Percentiles rank a stretch among this genome's conserved stretches.
Evolutionary conservation across 2,888 invertebrate genomes (phyloP).

Genomic region (Sicus ferrugineus): DNA sequence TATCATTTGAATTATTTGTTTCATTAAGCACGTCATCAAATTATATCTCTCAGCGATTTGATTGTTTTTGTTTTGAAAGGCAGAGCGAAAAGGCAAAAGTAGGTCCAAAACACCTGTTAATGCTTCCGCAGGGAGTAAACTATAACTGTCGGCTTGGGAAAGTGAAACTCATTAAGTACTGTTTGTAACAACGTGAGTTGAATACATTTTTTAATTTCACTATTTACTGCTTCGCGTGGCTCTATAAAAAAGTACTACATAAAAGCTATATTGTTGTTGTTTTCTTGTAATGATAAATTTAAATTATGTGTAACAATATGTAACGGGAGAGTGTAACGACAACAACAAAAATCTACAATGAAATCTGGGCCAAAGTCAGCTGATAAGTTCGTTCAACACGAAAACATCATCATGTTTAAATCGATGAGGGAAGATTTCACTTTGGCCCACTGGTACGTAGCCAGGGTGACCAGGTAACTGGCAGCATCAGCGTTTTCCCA

Average conservation of each 20-base stretch:
- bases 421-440: slow-evolving; percentile 18
- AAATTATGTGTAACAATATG: background rate
- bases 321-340: background rate
- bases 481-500: background rate
- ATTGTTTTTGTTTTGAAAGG: no score
- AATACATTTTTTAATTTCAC: background rate
- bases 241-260: background rate
- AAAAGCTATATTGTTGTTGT: background rate
- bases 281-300: slow-evolving; percentile 5
- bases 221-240: background rate
- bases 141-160: slow-evolving; percentile 1
- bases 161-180: slow-evolving; percentile 14
- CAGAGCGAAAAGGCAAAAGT: no score
- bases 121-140: background rate
- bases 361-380: slow-evolving; percentile 45
- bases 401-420: background rate
- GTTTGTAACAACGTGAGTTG: background rate
- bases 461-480: background rate
- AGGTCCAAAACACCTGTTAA: background rate
- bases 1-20: no score
- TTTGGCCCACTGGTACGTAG: background rate
- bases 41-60: no score
- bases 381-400: slow-evolving; percentile 36
- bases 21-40: no score
- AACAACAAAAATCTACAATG: slow-evolving; percentile 10